These are phyloP conservation scores for Portevinia maculata DNA, from an alignment of 2,888 invertebrate genomes.

Conservation along the genomic window DNA sequence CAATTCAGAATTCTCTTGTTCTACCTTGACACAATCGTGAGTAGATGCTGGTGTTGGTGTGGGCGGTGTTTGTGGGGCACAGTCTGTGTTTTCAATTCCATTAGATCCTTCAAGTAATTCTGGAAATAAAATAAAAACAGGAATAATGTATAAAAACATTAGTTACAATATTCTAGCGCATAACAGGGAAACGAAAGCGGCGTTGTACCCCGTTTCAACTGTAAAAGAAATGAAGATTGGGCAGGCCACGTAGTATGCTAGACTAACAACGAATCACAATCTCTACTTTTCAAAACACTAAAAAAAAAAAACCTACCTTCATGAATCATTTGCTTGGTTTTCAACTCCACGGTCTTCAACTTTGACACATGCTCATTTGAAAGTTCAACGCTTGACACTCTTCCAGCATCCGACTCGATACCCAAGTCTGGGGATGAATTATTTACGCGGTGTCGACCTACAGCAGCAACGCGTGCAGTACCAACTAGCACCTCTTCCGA, in stretches of 20 bases:
- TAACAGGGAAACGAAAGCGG: too few relatives aligned
- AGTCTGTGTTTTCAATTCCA: slow-evolving; percentile 9
- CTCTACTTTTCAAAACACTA: too few relatives aligned
- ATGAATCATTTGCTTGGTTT: slow-evolving; percentile 75
- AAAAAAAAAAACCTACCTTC: slow-evolving; percentile 35
- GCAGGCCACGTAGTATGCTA: too few relatives aligned
- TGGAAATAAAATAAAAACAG: slow-evolving; percentile 23
- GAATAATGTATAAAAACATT: slow-evolving; percentile 2
- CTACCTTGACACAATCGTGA: slow-evolving; percentile 83
- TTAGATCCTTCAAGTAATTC: slow-evolving; percentile 56
- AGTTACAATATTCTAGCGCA: too few relatives aligned
- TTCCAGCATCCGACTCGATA: slow-evolving; percentile 92
- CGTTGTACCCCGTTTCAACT: too few relatives aligned
- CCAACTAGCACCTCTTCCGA: slow-evolving; percentile 82
- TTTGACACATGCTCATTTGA: slow-evolving; percentile 79
- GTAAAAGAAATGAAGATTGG: too few relatives aligned
- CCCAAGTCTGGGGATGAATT: slow-evolving; percentile 92
- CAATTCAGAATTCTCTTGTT: slow-evolving; percentile 88
- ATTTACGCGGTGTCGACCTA: slow-evolving; percentile 78
- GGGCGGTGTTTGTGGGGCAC: slow-evolving; percentile 1
- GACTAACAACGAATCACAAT: too few relatives aligned
- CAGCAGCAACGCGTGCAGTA: slow-evolving; percentile 61
- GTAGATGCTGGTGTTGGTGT: slow-evolving; percentile 25
- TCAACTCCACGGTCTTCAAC: slow-evolving; percentile 83
- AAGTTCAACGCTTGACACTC: slow-evolving; percentile 84